A percentile compares a stretch with the other conserved stretches of the same genome.
phyloP scores from a whole-genome alignment of 2,888 invertebrate genomes.

The Diachrysia chrysitis region DNA sequence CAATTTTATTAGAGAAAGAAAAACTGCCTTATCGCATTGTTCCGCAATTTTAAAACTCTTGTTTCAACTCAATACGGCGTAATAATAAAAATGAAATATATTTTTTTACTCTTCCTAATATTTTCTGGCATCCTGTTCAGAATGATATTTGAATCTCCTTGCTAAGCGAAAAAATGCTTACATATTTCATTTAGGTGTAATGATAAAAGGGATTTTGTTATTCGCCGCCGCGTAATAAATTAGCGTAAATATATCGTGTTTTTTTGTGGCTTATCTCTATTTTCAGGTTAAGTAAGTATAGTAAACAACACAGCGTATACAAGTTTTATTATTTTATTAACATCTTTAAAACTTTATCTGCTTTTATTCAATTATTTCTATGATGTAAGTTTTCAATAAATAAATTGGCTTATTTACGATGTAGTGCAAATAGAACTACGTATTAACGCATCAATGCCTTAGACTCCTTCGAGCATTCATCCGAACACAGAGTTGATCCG shows the following conservation, averaged over 20 bases:
- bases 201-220: slow-evolving; percentile 27
- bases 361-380: background rate
- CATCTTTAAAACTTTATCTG: background rate
- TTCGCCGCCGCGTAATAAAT: slow-evolving; percentile 13
- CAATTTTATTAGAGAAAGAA: slow-evolving; percentile 62
- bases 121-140: slow-evolving; percentile 54
- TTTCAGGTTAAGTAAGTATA: background rate
- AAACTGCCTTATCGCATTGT: slow-evolving; percentile 56
- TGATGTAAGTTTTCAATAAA: background rate
- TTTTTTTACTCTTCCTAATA: slow-evolving; percentile 52
- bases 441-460: slow-evolving; percentile 5
- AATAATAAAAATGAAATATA: slow-evolving; percentile 65
- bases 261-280: slow-evolving; percentile 14
- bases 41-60: slow-evolving; percentile 61
- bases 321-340: background rate
- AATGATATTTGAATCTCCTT: slow-evolving; percentile 57
- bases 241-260: slow-evolving; percentile 7
- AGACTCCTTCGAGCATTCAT: background rate
- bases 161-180: slow-evolving; percentile 42
- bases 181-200: slow-evolving; percentile 32
- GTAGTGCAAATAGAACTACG: background rate
- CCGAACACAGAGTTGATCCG: background rate
- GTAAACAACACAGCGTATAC: background rate
- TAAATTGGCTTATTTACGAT: background rate
- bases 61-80: slow-evolving; percentile 61